Percentiles rank a stretch among this genome's conserved stretches.
phyloP scores from a whole-genome alignment of 1,140 invertebrate genomes.

The Caerostris darwini region DNA sequence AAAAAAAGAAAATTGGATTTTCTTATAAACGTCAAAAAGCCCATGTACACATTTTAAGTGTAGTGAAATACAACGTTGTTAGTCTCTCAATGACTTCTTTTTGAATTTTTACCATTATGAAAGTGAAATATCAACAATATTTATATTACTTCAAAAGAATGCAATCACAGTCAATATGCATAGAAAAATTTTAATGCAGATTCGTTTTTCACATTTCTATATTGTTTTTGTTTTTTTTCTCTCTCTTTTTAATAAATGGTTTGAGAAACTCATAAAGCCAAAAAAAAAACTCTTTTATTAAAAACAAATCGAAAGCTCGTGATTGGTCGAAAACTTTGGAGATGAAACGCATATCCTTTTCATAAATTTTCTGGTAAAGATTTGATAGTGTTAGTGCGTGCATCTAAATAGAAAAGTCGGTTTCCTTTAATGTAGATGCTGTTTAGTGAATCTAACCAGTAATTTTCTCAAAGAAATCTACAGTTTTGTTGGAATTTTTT shows the following conservation, averaged over 20 bases:
- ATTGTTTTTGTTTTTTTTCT: background rate
- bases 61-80: background rate
- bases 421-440: background rate
- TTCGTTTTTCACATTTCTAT: background rate
- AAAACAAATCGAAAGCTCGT: background rate
- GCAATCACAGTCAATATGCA: background rate
- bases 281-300: background rate
- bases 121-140: background rate
- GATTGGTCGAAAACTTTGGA: background rate
- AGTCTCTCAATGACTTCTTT: constrained; percentile 1
- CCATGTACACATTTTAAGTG: background rate
- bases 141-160: background rate
- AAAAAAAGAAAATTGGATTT: too few relatives aligned
- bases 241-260: background rate
- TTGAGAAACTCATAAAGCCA: background rate
- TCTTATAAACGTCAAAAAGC: background rate
- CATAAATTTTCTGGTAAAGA: background rate
- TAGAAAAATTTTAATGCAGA: background rate
- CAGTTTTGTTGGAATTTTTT: constrained; percentile 33
- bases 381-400: background rate
- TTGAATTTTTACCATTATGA: background rate
- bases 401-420: background rate
- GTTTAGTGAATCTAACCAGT: background rate
- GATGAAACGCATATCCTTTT: constrained; percentile 2
- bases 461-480: background rate